Base-by-base conservation (phyloP, 1,140 invertebrate species). In the Odontomachus brunneus region DNA sequence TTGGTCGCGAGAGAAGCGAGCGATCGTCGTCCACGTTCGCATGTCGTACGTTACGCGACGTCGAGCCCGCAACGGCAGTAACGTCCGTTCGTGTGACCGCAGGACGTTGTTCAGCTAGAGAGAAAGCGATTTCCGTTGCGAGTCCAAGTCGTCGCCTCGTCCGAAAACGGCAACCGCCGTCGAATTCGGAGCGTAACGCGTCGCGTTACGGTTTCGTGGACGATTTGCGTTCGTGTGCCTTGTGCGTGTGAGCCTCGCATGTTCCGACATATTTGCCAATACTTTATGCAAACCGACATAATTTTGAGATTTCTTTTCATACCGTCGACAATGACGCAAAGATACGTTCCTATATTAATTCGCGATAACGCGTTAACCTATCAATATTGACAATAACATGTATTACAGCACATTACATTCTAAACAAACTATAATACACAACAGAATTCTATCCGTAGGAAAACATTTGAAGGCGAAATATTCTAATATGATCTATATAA, bases 101-200 rank as follows among this genome's bases (percentile, higher is more conserved):
- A 55, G 49, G 67, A 88, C 75, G 82, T 83, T 72, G 74, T 33
- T 71, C 49, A 63, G 60, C 59, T 57, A 26, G 81, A 76, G 83
- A 89, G 87, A 89, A 87, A 89, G 87, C 87, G 76, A 86, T 87
- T 89, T 88, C 84, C 74, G 78, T 83, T 33, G 78, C 26, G 44
- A 51, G 38, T 11, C 38, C 38, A 44, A 44, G 38, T 76, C 49
- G 83, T 44, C 38, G 60, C 49, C 51, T 44, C 55, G 67, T 38
- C 59, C 86, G 44, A 87, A 84, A 87, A 87, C 73, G 81, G 74
- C 83, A 69, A 65, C 60, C 66, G 63, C 53, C 71, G 71, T 49
- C 65, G 65, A 49, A 53, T 48, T 48, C 24, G 65, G 48, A 80
- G 38, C 33, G 51, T 60, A 44, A 44, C 57, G 14, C 60, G 62